These are phyloP conservation scores for Drosophila melanocephala DNA, from an alignment of 2,888 invertebrate species.

Conservation along the genomic window DNA sequence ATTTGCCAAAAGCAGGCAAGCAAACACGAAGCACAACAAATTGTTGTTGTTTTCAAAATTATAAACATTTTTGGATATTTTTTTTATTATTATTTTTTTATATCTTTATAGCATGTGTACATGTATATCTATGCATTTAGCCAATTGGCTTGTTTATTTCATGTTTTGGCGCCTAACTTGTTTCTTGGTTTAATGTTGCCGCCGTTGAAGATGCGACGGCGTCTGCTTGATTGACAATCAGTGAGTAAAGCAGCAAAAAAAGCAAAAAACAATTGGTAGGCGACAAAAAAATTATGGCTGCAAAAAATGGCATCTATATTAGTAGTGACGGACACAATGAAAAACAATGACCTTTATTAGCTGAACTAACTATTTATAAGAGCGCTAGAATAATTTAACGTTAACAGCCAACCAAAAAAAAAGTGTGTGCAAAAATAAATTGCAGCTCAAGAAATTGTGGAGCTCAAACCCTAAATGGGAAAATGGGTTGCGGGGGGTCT, in stretches of 20 bases:
- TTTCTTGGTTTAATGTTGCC: constrained; percentile 44
- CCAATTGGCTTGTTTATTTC: constrained; percentile 78
- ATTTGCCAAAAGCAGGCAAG: constrained; percentile 35
- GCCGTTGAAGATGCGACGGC: constrained; percentile 55
- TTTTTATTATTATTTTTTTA: background rate
- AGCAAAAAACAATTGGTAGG: background rate
- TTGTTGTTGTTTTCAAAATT: constrained; percentile 49
- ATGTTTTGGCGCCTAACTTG: constrained; percentile 78
- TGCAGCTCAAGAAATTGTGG: constrained; percentile 55
- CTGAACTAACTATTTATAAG: constrained; percentile 38
- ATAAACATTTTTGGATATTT: constrained; percentile 33
- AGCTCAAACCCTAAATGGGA: constrained; percentile 10
- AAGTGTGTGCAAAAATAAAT: constrained; percentile 64
- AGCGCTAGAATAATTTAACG: constrained; percentile 16
- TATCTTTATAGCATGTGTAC: constrained; percentile 35
- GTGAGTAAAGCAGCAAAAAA: constrained; percentile 15
- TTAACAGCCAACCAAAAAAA: background rate
- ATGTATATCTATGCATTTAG: constrained; percentile 22
- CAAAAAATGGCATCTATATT: constrained; percentile 12
- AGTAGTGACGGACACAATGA: background rate
- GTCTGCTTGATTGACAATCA: constrained; percentile 65
- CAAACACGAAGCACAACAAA: constrained; percentile 49
- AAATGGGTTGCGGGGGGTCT: background rate
- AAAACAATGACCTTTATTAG: constrained; percentile 27
- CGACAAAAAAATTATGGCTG: constrained; percentile 1